Evolutionary conservation across 2,888 invertebrate species (phyloP), one percentile per base, ranked within the genome.

Genomic region (Ochropleura leucogaster): DNA sequence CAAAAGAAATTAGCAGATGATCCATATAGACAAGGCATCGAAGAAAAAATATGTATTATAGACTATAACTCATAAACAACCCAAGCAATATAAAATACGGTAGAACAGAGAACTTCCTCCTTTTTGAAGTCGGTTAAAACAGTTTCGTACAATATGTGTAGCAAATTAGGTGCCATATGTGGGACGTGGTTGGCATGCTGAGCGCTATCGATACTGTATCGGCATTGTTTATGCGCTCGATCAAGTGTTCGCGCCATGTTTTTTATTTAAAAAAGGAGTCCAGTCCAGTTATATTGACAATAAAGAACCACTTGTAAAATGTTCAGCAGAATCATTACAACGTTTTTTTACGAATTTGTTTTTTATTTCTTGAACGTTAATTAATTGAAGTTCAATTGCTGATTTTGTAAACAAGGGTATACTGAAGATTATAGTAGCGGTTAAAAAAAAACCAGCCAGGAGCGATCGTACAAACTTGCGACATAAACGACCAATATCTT

Each of bases 161-260:
- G 80, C 84, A 79, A 89, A 89, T 89, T 86, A 83, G 87, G 85
- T 86, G 79, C 68, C 87, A 85, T 82, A 83, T 87, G 87, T 79
- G 66, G 46, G 16, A 79, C 88, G 84, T 85, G 88, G 59, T 62
- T 64, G 55, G 84, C 70, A 74, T 89, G 47, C 72, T 30, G 63
- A 87, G 75, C 68, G 63, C 72, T 63, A 78, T 77, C 73, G 78
- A 86, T 78, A 82, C 70, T 86, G 79, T 77, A 75, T 80, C 64
- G 63, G 47, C 69, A 78, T 83, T 83, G 72, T 83, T 82, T 79
- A 73, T 84, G 71, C 49, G 46, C 67, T 53, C 67, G 79, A 81
- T 79, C 68, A 81, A 85, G 80, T 80, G 77, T 78, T 72, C 72
- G 72, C 55, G 59, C 75, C 76, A 82, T 79, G 74, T 81, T 72